A percentile compares a stretch with the other conserved stretches of the same genome.
Evolutionary conservation across 2,888 invertebrate species (phyloP).

Genomic region (Trichopoda pennipes): DNA sequence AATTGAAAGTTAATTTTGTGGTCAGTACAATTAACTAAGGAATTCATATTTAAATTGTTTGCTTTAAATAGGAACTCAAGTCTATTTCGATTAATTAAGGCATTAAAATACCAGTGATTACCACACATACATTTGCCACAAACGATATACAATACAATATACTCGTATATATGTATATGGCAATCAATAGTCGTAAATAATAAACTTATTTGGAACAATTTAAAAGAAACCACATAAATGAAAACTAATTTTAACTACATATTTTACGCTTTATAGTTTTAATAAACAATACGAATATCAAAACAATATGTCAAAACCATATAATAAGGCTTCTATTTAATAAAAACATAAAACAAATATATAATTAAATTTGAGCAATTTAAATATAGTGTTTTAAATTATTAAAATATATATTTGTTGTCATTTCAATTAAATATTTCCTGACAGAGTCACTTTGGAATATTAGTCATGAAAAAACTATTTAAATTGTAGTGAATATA

Average conservation of each 20-base stretch:
- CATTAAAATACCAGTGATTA: slow-evolving; percentile 49
- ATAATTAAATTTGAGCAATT: no score
- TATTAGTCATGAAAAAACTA: no score
- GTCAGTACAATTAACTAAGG: slow-evolving; percentile 64
- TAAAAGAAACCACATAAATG: slow-evolving; percentile 42
- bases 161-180: no score
- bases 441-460: no score
- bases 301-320: background rate
- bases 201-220: slow-evolving; percentile 44
- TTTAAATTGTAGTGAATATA: no score
- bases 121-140: slow-evolving; percentile 42
- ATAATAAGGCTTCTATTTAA: background rate
- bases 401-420: no score
- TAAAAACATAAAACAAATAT: background rate
- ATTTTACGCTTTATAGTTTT: background rate
- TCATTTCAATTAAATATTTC: no score
- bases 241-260: slow-evolving; percentile 9
- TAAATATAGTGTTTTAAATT: no score
- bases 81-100: slow-evolving; percentile 52
- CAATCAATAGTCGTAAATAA: slow-evolving; percentile 43
- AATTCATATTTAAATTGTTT: slow-evolving; percentile 47
- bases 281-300: background rate
- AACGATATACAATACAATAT: no score
- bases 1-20: slow-evolving; percentile 65
- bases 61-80: slow-evolving; percentile 37